A percentile compares a stretch with the other conserved stretches of the same genome.
Conservation (phyloP, 2,888 invertebrate genomes). For the Penaeus monodon region DNA sequence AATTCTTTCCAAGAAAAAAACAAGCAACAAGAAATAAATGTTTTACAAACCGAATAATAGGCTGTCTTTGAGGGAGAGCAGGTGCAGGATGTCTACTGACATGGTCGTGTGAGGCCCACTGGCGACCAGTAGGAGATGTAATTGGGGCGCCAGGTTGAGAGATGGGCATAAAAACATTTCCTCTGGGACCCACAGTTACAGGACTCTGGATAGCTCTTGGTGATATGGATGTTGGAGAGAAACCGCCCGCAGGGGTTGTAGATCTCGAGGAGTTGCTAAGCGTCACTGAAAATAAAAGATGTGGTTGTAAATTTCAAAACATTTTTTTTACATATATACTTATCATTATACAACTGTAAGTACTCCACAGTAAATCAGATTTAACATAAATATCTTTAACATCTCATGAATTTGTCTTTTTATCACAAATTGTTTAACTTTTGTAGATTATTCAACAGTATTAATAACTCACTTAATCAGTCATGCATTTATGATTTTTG, state of each 20-base stretch:
- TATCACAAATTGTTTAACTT: no score
- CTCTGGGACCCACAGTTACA: slow-evolving; percentile 73
- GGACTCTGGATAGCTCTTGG: slow-evolving; percentile 79
- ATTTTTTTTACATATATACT: no score
- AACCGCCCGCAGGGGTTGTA: slow-evolving; percentile 89
- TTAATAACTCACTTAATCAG: no score
- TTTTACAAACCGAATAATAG: slow-evolving; percentile 53
- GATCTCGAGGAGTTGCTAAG: slow-evolving; percentile 89
- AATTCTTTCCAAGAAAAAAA: slow-evolving; percentile 51
- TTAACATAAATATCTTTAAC: no score
- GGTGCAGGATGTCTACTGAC: slow-evolving; percentile 53
- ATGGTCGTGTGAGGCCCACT: slow-evolving; percentile 51
- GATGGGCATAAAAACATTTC: slow-evolving; percentile 92
- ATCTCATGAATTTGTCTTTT: no score
- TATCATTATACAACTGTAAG: no score
- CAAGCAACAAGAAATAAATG: background rate
- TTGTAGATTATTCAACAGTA: no score
- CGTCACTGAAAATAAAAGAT: slow-evolving; percentile 77
- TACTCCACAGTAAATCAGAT: no score
- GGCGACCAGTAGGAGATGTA: slow-evolving; percentile 61
- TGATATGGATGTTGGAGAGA: slow-evolving; percentile 73
- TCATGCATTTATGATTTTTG: no score
- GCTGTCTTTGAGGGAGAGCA: slow-evolving; percentile 40
- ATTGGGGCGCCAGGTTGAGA: slow-evolving; percentile 57
- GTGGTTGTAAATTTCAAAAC: no score